Percentiles rank a stretch among this genome's conserved stretches.
phyloP scores from a whole-genome alignment of 2,888 invertebrate species.

The Agrotis ipsilon region DNA sequence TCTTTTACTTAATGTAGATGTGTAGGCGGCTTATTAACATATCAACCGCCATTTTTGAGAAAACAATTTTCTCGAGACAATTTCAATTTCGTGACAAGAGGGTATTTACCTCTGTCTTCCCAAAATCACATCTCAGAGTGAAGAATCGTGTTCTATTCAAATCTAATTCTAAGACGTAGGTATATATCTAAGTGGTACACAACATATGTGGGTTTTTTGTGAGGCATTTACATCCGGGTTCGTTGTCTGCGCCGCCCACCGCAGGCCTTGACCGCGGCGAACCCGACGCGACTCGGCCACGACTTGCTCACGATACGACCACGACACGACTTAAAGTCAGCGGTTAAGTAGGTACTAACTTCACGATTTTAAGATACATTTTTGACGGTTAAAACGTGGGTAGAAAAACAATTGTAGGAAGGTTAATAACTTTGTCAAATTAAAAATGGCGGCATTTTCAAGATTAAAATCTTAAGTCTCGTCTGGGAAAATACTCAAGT shows the following conservation, averaged over 20 bases:
- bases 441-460: conserved; percentile 31
- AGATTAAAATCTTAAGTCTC: conserved; percentile 42
- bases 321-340: conserved; percentile 43
- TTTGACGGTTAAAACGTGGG: not conserved
- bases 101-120: conserved; percentile 1
- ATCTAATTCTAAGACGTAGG: conserved; percentile 48
- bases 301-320: conserved; percentile 59
- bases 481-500: conserved; percentile 55
- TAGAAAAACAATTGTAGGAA: not conserved
- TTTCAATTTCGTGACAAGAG: not conserved
- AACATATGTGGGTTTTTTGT: conserved; percentile 73
- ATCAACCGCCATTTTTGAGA: not conserved
- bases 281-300: conserved; percentile 71
- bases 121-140: conserved; percentile 27
- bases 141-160: conserved; percentile 46
- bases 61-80: not conserved
- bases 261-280: conserved; percentile 88
- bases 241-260: conserved; percentile 84
- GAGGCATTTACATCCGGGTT: conserved; percentile 84
- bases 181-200: conserved; percentile 48
- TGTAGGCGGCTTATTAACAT: not conserved
- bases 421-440: conserved; percentile 16
- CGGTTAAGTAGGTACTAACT: conserved; percentile 6
- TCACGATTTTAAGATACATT: not conserved
- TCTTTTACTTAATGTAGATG: conserved; percentile 12